Evolutionary conservation across 2,888 invertebrate species (phyloP), one percentile per base, ranked within the genome.

Genomic region (Aporophyla nigra): DNA sequence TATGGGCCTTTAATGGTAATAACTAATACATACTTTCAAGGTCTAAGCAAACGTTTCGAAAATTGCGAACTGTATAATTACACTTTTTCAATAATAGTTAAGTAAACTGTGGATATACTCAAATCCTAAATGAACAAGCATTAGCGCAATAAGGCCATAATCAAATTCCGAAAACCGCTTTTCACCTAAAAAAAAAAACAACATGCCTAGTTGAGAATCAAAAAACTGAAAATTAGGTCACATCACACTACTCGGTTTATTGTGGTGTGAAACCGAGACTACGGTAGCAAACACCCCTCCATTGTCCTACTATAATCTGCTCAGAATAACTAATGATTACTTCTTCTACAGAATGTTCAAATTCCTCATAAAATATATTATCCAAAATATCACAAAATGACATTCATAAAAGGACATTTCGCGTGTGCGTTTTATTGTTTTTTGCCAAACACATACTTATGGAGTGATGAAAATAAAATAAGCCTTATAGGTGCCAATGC

Each of bases 401-500:
- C 9, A 46, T 76, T 49, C 14, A 21, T 43, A 59, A 49, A 71
- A 67, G 16, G 43, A 53, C 12, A 79, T 53, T 51, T 58, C 24
- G 33, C 24, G n/a, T 24, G 14, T 43, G n/a, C 27, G 46, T 33
- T 77, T 53, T 65, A 33, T 74, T 74, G 24, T 27, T 14, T 46
- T 33, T 46, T 24, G 16, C 54, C 27, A 68, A 72, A 72, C 6
- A 59, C 19, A 5, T 12, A 46, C 43, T 12, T 16, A 69, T 16
- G n/a, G 5, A 66, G 40, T 75, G 43, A 69, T 70, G 74, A 86
- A 85, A 86, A 76, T 79, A 62, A 80, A 82, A 73, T 78, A 83
- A 83, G 89, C 63, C 46, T 40, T 63, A 27, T 27, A 46, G 43
- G 43, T 46, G 27, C 14, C 51, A 78, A 75, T 71, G n/a, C 74